A percentile compares a stretch with the other conserved stretches of the same genome.
Evolutionary conservation across 2,888 invertebrate genomes (phyloP).

Genomic region (Blastobasis adustella): DNA sequence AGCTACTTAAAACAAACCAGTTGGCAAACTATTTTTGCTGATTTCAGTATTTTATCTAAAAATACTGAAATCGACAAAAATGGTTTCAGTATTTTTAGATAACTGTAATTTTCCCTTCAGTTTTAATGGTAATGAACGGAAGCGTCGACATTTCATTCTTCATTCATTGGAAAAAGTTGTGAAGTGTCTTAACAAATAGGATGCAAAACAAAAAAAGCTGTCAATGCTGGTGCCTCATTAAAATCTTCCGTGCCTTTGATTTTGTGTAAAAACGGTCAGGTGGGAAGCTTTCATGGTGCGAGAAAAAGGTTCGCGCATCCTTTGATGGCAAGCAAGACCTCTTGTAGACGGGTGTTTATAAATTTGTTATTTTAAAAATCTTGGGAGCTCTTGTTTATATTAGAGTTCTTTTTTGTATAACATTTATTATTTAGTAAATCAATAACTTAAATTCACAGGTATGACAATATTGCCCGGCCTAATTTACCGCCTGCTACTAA

Average conservation of each 20-base stretch:
- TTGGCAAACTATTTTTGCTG: too few relatives aligned
- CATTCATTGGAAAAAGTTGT: too few relatives aligned
- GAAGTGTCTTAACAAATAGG: slow-evolving; percentile 25
- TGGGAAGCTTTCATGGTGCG: slow-evolving; percentile 35
- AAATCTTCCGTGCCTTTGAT: slow-evolving; percentile 70
- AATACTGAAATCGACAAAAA: too few relatives aligned
- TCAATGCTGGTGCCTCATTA: slow-evolving; percentile 69
- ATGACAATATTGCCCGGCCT: slow-evolving; percentile 1
- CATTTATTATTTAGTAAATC: background rate
- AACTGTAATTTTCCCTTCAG: too few relatives aligned
- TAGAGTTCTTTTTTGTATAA: background rate
- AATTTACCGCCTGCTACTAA: slow-evolving; percentile 4
- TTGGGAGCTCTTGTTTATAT: background rate
- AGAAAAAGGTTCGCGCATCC: slow-evolving; percentile 35
- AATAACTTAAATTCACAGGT: slow-evolving; percentile 10
- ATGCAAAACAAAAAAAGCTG: slow-evolving; percentile 58
- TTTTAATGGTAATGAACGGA: too few relatives aligned
- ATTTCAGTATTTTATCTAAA: too few relatives aligned
- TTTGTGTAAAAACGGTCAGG: slow-evolving; percentile 62
- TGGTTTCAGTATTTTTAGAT: too few relatives aligned
- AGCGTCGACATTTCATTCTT: too few relatives aligned
- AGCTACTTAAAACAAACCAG: too few relatives aligned
- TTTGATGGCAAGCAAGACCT: slow-evolving; percentile 33
- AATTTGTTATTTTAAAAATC: background rate
- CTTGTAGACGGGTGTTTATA: background rate